These are phyloP conservation scores for Caenorhabditis virilis DNA, from an alignment of 2,888 invertebrate genomes.

Conservation along the genomic window DNA sequence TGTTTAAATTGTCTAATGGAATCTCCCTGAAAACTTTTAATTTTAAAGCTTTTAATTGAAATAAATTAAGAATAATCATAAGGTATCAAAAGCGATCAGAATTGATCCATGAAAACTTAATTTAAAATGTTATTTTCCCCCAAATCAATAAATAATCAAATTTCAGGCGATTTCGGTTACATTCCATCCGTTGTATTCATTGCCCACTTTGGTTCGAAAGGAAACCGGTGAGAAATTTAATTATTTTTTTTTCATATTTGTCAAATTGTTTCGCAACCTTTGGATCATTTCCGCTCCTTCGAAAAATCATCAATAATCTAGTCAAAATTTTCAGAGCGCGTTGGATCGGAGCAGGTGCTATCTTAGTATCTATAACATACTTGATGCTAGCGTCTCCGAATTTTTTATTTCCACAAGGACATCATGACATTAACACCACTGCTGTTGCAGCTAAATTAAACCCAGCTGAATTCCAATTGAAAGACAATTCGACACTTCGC, in stretches of 20 bases:
- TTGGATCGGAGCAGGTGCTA: conserved; percentile 67
- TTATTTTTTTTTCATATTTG: no score
- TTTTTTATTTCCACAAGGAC: conserved; percentile 61
- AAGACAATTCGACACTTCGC: conserved; percentile 39
- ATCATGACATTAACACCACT: conserved; percentile 55
- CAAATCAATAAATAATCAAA: no score
- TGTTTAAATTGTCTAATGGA: no score
- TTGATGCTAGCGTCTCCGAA: conserved; percentile 63
- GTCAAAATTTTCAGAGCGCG: conserved; percentile 21
- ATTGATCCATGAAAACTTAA: no score
- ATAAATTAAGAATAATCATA: no score
- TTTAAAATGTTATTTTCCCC: no score
- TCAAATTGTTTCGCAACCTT: background rate
- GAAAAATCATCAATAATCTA: background rate
- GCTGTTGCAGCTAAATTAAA: conserved; percentile 46
- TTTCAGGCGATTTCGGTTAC: conserved; percentile 66
- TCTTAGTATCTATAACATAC: conserved; percentile 65
- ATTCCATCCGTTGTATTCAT: conserved; percentile 67
- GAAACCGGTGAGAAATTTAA: conserved; percentile 58
- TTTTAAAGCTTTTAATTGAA: no score
- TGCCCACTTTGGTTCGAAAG: conserved; percentile 65
- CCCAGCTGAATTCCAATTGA: conserved; percentile 33
- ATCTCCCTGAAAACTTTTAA: no score
- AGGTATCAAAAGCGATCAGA: no score
- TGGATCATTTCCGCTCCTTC: background rate